Percentiles rank a stretch among this genome's conserved stretches.
Conservation (phyloP, 2,797 vertebrate genomes). For the Eulemur rubriventer region DNA sequence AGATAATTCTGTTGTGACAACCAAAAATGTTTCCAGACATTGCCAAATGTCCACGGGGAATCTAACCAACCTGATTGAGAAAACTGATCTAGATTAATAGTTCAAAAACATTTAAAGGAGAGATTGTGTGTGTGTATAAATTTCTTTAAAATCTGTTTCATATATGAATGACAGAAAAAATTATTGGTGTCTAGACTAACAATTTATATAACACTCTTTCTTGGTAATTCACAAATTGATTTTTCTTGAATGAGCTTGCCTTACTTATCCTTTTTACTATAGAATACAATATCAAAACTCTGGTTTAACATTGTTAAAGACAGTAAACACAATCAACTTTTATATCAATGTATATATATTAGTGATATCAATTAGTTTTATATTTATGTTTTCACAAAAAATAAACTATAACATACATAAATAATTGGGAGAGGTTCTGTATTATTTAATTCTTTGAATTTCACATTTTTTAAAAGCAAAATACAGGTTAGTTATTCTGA, state of each 20-base stretch:
- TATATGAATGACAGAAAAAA: not conserved
- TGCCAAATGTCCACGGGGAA: rapidly evolving
- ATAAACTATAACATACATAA: not conserved
- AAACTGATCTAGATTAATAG: not conserved
- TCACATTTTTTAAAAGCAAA: not conserved
- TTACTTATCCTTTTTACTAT: not conserved
- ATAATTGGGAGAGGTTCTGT: not conserved
- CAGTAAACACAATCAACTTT: not conserved
- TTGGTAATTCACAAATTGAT: not conserved
- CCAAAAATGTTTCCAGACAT: not conserved
- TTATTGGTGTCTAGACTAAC: not conserved
- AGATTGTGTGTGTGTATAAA: not conserved
- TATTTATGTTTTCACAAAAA: not conserved
- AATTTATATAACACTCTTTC: not conserved
- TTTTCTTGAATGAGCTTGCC: not conserved
- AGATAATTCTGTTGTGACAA: not conserved
- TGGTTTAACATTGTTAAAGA: not conserved
- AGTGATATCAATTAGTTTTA: not conserved
- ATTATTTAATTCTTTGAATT: not conserved
- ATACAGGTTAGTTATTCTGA: not conserved
- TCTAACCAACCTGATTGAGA: not conserved
- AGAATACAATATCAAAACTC: not conserved
- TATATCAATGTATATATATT: not conserved
- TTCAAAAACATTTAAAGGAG: not conserved
- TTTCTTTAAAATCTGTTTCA: not conserved